Percentiles rank a stretch among this genome's conserved stretches.
phyloP scores from a whole-genome alignment of 1,140 invertebrate genomes.

The Cotesia typhae region DNA sequence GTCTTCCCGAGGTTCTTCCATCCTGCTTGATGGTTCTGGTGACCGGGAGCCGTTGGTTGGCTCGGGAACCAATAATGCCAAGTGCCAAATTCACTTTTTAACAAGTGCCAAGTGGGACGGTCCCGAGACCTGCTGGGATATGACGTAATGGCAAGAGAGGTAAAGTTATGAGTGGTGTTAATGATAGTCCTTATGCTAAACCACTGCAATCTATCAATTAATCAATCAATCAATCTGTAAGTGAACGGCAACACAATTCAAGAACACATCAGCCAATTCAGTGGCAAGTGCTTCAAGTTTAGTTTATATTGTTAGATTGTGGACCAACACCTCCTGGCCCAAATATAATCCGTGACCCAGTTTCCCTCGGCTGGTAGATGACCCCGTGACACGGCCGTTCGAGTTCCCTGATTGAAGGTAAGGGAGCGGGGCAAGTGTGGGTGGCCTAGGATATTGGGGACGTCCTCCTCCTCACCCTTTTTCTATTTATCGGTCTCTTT shows the following conservation, averaged over 20 bases:
- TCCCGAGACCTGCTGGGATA: conserved; percentile 64
- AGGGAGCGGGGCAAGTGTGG: conserved; percentile 20
- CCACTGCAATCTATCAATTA: too few relatives aligned
- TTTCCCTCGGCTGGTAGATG: conserved; percentile 53
- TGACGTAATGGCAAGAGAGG: conserved; percentile 70
- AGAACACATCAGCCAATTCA: too few relatives aligned
- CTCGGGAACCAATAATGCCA: conserved; percentile 5
- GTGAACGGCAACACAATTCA: too few relatives aligned
- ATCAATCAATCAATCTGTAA: too few relatives aligned
- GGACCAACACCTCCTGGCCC: conserved; percentile 47
- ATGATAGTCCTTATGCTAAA: too few relatives aligned
- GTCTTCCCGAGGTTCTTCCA: too few relatives aligned
- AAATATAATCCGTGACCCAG: conserved; percentile 56
- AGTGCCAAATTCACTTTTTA: conserved; percentile 7
- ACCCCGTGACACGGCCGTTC: conserved; percentile 57
- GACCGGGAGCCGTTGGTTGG: too few relatives aligned
- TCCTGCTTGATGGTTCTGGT: too few relatives aligned
- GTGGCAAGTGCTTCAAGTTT: background rate
- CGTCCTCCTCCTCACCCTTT: conserved; percentile 19
- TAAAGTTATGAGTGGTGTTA: conserved; percentile 40
- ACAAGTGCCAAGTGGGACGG: conserved; percentile 51
- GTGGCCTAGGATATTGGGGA: conserved; percentile 36
- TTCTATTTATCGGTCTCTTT: background rate
- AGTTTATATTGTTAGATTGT: background rate
- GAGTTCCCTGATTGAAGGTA: conserved; percentile 42